These are phyloP conservation scores for Cantharis lateralis DNA, from an alignment of 2,888 invertebrate species.

Conservation along the genomic window DNA sequence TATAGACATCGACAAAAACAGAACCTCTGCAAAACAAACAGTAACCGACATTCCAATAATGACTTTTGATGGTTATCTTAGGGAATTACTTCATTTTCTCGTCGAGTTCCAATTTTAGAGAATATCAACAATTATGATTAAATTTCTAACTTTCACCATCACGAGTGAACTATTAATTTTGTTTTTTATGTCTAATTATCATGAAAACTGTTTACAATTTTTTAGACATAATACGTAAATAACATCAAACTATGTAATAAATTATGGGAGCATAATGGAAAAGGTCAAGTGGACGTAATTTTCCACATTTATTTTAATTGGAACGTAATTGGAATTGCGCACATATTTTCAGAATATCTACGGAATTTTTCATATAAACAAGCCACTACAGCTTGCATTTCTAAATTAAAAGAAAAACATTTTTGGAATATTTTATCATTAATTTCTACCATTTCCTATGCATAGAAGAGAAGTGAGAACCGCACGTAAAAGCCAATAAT, in stretches of 20 bases:
- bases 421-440: background rate
- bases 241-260: background rate
- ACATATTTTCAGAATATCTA: background rate
- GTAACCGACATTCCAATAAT: background rate
- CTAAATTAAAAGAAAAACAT: background rate
- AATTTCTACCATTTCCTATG: background rate
- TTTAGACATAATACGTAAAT: background rate
- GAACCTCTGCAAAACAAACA: background rate
- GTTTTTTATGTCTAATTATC: background rate
- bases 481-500: too few species aligned
- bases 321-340: background rate
- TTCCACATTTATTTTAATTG: background rate
- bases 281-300: background rate
- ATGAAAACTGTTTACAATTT: background rate
- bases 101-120: too few species aligned
- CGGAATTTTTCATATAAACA: too few species aligned
- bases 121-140: too few species aligned
- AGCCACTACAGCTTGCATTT: background rate
- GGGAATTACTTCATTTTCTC: too few species aligned
- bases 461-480: too few species aligned
- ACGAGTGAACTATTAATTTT: too few species aligned
- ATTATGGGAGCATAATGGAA: background rate
- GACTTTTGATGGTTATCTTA: background rate
- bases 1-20: background rate
- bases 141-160: background rate